phyloP scores from a whole-genome alignment of 2,797 vertebrate genomes.

The Crenuchus spilurus region DNA sequence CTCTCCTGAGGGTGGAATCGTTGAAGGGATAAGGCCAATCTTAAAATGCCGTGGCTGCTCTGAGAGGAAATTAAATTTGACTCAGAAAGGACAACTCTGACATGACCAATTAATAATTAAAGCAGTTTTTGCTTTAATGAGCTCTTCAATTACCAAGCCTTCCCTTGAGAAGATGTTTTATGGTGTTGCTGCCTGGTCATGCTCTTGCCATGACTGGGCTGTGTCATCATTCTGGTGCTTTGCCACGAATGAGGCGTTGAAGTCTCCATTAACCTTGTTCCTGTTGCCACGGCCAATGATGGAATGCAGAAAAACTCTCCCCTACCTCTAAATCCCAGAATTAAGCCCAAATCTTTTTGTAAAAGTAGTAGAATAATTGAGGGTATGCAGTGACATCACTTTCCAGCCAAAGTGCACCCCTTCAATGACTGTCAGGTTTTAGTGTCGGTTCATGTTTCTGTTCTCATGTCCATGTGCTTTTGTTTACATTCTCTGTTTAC shows the following conservation, averaged over 20 bases:
- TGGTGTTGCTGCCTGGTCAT: constrained; percentile 78
- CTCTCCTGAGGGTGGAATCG: constrained; percentile 64
- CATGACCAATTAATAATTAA: constrained; percentile 93
- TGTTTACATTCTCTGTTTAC: too few relatives aligned
- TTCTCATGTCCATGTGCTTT: too few relatives aligned
- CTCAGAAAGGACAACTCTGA: constrained; percentile 92
- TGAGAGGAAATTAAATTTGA: constrained; percentile 84
- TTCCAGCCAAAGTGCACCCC: too few relatives aligned
- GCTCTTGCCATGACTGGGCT: constrained; percentile 70
- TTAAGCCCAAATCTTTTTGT: constrained; percentile 6
- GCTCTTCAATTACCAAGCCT: constrained; percentile 88
- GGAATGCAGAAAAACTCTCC: constrained; percentile 6
- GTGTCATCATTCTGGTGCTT: constrained; percentile 61
- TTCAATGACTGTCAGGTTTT: too few relatives aligned
- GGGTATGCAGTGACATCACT: too few relatives aligned
- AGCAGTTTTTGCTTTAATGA: constrained; percentile 88
- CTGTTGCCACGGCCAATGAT: constrained; percentile 47
- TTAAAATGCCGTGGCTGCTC: constrained; percentile 77
- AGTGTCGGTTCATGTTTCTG: too few relatives aligned
- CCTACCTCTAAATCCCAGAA: background rate
- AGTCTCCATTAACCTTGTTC: constrained; percentile 89
- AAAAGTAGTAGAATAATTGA: too few relatives aligned
- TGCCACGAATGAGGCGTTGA: constrained; percentile 80
- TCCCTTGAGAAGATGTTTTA: constrained; percentile 85
- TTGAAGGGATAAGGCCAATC: constrained; percentile 68